Evolutionary conservation across 2,888 invertebrate genomes (phyloP), one percentile per base, ranked within the genome.

Genomic region (Drosophila ustulata): DNA sequence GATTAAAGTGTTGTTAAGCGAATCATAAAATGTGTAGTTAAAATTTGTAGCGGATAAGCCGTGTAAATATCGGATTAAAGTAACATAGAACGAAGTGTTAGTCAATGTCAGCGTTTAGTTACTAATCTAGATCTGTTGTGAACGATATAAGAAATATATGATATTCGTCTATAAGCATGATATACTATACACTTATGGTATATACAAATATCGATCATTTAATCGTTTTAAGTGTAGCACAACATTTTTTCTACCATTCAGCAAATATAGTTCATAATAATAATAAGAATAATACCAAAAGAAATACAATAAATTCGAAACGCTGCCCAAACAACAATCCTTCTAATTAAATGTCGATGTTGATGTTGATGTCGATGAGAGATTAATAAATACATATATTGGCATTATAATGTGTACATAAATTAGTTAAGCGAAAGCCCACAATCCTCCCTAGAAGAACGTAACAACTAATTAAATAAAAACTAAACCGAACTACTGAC

Each of bases 91-190:
- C 25, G 47, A 72, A 63, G 26, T 70, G 71, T 83, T 83, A 78
- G 83, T 75, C 68, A 78, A 86, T 79, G 69, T 78, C 68, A 61
- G 75, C 66, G 73, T 81, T 84, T 75, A 83, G 78, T 66, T 74
- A 66, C 63, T 55, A 68, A 58, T 64, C 37, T 71, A 79, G 71
- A 85, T 67, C 66, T 80, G 83, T 85, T 88, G 81, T 87, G 84
- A 87, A 84, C 57, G 71, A 69, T 70, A 46, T 25, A 61, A 11
- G 62, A 57, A 8, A 71, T 56, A 59, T 50, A 80, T 30, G 52
- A 73, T 59, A 47, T 32, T 53, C 47, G 47, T 67, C n/a, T 59
- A 30, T 71, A 78, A 55, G 63, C 46, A 52, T 49, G 25, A 30
- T 41, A 49, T 37, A 56, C 59, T 41, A 49, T 37, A 56, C 59